Evolutionary conservation across 1,140 invertebrate genomes (phyloP).

Genomic region (Zaprionus davidi): DNA sequence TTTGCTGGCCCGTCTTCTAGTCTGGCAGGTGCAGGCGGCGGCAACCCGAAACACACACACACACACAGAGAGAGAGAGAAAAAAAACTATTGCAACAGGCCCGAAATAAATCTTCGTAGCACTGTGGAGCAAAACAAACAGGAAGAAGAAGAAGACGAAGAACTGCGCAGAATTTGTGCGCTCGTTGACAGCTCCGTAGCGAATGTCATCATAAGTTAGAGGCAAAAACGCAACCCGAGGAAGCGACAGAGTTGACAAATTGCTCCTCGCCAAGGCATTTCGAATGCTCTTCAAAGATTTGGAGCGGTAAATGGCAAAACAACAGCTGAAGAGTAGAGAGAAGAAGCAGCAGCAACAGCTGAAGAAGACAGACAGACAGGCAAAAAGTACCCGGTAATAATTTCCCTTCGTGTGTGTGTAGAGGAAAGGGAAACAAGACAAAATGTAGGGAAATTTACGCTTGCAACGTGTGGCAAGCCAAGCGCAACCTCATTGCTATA

Average conservation of each 20-base stretch:
- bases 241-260: constrained; percentile 77
- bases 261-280: constrained; percentile 57
- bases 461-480: constrained; percentile 49
- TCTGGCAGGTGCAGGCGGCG: constrained; percentile 60
- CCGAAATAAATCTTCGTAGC: constrained; percentile 70
- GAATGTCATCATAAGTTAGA: constrained; percentile 78
- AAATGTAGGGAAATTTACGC: constrained; percentile 45
- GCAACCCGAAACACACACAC: background rate
- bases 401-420: constrained; percentile 9
- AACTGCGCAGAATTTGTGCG: constrained; percentile 10
- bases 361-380: constrained; percentile 24
- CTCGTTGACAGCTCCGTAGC: constrained; percentile 65
- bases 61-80: background rate
- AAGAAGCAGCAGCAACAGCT: constrained; percentile 9
- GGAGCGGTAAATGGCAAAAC: constrained; percentile 41
- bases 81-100: constrained; percentile 64
- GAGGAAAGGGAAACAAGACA: constrained; percentile 6
- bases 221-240: constrained; percentile 52
- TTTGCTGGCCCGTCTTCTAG: constrained; percentile 22
- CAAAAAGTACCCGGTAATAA: constrained; percentile 34
- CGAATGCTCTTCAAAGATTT: constrained; percentile 46
- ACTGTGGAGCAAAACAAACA: constrained; percentile 41
- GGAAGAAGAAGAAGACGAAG: constrained; percentile 8
- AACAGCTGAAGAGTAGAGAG: background rate
- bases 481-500: constrained; percentile 70